phyloP scores from a whole-genome alignment of 2,888 invertebrate species.

The Spodoptera exigua region DNA sequence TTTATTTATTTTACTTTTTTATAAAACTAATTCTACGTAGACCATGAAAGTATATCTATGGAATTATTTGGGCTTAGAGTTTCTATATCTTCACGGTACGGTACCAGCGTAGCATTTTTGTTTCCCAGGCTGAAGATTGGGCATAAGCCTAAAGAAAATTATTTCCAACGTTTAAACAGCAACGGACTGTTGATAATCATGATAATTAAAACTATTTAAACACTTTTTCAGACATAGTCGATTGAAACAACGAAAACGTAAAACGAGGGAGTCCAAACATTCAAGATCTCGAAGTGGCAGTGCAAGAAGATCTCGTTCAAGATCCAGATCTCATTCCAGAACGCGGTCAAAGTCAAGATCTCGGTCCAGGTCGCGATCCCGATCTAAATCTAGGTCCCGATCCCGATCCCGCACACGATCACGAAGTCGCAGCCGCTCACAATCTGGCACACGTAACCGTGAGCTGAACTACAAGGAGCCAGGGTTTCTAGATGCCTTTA shows the following conservation, averaged over 20 bases:
- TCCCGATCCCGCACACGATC: slow-evolving; percentile 54
- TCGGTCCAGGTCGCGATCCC: slow-evolving; percentile 58
- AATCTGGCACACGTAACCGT: slow-evolving; percentile 63
- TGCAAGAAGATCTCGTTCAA: slow-evolving; percentile 53
- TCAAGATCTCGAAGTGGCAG: slow-evolving; percentile 61
- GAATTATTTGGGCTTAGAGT: too few relatives aligned
- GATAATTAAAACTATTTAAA: too few relatives aligned
- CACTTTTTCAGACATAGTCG: slow-evolving; percentile 66
- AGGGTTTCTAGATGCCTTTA: slow-evolving; percentile 79
- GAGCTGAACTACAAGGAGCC: slow-evolving; percentile 73
- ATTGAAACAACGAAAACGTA: slow-evolving; percentile 67
- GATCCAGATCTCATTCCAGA: slow-evolving; percentile 62
- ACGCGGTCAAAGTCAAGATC: slow-evolving; percentile 58
- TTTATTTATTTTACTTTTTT: too few relatives aligned
- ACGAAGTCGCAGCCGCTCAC: slow-evolving; percentile 58
- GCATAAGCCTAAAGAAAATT: too few relatives aligned
- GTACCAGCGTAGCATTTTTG: too few relatives aligned
- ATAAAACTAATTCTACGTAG: too few relatives aligned
- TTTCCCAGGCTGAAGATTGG: too few relatives aligned
- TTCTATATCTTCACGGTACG: too few relatives aligned
- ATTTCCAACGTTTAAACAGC: too few relatives aligned
- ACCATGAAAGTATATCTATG: too few relatives aligned
- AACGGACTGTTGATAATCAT: too few relatives aligned
- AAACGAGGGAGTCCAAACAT: slow-evolving; percentile 55
- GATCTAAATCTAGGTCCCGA: slow-evolving; percentile 46